Conservation (phyloP, 2,113 vertebrate genomes). For the Notarius quadriscutis region DNA sequence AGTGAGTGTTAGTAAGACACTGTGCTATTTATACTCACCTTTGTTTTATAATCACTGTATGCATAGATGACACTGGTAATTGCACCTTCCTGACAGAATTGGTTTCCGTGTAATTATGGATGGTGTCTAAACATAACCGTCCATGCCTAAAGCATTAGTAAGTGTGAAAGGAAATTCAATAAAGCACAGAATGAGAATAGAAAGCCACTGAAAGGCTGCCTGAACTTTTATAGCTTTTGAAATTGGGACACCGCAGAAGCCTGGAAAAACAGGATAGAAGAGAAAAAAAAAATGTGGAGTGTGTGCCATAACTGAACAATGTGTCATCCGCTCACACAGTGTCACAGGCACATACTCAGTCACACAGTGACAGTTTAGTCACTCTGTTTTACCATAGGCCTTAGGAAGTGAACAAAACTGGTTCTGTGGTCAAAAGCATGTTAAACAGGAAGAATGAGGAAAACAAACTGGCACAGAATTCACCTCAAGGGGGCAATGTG, state of each 20-base stretch:
- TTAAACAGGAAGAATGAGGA: constrained; percentile 13
- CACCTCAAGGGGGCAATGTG: constrained; percentile 46
- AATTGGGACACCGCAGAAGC: not conserved
- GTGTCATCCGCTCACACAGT: constrained; percentile 12
- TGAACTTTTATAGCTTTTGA: constrained; percentile 10
- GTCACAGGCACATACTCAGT: constrained; percentile 18
- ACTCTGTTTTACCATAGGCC: constrained; percentile 32
- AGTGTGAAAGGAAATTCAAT: constrained; percentile 34
- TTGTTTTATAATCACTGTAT: constrained; percentile 11
- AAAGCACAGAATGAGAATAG: constrained; percentile 9
- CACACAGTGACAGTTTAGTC: constrained; percentile 30
- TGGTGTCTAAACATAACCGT: constrained; percentile 35
- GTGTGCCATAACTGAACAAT: constrained; percentile 24
- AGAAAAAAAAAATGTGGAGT: not conserved
- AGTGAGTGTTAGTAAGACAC: constrained; percentile 23
- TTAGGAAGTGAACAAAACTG: constrained; percentile 29
- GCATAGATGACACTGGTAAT: constrained; percentile 18
- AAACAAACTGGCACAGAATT: not conserved
- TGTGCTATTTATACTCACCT: constrained; percentile 13
- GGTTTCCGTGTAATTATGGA: constrained; percentile 31
- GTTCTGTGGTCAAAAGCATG: constrained; percentile 4
- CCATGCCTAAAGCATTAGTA: constrained; percentile 23
- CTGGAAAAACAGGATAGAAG: not conserved
- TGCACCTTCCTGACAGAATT: constrained; percentile 1
- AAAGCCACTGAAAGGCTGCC: not conserved